Percentiles rank a stretch among this genome's conserved stretches.
These are phyloP conservation scores for Conops quadrifasciatus DNA, from an alignment of 2,888 invertebrate species.

Conservation along the genomic window DNA sequence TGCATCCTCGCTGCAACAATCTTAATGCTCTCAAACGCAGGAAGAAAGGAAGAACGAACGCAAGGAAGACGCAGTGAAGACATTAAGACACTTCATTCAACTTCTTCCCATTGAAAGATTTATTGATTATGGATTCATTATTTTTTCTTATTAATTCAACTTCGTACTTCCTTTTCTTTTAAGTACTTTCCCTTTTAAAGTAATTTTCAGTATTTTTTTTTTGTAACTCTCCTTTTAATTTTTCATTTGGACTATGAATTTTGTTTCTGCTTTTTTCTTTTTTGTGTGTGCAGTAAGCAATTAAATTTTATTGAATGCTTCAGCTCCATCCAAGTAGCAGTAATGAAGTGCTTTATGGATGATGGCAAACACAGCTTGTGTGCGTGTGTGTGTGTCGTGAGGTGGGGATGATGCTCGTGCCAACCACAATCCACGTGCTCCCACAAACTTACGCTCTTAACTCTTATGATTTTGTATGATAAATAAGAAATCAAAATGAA, in stretches of 20 bases:
- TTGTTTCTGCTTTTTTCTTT: slow-evolving; percentile 1
- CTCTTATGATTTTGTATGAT: slow-evolving; percentile 10
- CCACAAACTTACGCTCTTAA: neutral
- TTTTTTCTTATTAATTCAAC: neutral
- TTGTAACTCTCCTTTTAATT: neutral
- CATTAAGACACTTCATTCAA: neutral
- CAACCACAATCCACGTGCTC: neutral
- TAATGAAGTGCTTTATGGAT: slow-evolving; percentile 21
- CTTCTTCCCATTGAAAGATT: neutral
- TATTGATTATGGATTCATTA: slow-evolving; percentile 1
- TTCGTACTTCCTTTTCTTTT: neutral
- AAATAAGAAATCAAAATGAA: slow-evolving; percentile 14
- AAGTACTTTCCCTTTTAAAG: neutral
- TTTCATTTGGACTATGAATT: slow-evolving; percentile 10
- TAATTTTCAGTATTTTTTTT: neutral
- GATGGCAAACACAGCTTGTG: too few relatives aligned
- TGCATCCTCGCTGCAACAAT: too few relatives aligned
- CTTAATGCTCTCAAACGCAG: neutral
- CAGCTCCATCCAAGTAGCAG: slow-evolving; percentile 8
- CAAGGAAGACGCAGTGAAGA: neutral
- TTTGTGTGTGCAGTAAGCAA: neutral
- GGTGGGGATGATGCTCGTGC: slow-evolving; percentile 4
- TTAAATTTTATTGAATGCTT: slow-evolving; percentile 24
- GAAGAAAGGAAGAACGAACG: neutral
- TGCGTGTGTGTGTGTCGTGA: neutral